phyloP scores from a whole-genome alignment of 2,113 vertebrate genomes.

The Sphyrna mokarran region DNA sequence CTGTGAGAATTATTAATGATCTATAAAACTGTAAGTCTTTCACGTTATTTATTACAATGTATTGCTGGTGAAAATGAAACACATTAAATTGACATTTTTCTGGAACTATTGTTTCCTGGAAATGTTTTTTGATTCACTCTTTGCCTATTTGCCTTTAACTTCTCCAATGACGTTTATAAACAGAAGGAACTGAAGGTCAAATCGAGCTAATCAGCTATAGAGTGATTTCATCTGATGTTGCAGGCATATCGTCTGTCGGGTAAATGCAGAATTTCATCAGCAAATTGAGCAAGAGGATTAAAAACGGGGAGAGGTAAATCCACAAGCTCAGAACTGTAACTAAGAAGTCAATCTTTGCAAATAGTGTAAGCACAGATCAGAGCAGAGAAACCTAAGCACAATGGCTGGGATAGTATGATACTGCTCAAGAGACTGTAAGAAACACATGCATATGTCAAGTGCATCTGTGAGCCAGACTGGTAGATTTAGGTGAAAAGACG shows the following conservation, averaged over 20 bases:
- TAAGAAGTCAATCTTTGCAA: neutral
- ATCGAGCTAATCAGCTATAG: neutral
- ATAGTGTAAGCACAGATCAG: neutral
- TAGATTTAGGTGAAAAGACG: neutral
- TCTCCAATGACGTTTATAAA: neutral
- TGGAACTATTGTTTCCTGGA: neutral
- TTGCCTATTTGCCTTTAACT: neutral
- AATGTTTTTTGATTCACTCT: neutral
- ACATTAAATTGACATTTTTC: neutral
- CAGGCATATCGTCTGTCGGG: neutral
- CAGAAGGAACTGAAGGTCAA: neutral
- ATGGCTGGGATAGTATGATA: neutral
- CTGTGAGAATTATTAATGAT: neutral
- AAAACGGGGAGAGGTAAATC: neutral
- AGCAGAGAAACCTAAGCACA: neutral
- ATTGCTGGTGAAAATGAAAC: neutral
- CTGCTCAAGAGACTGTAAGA: neutral
- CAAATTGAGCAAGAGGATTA: neutral
- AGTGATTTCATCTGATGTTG: neutral
- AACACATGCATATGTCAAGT: neutral
- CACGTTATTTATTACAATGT: neutral
- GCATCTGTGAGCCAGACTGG: neutral
- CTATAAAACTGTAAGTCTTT: no score
- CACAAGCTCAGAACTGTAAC: neutral
- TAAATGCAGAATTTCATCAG: neutral